These are phyloP conservation scores for Xyliphius kryptos DNA, from an alignment of 2,113 vertebrate genomes.

Conservation along the genomic window DNA sequence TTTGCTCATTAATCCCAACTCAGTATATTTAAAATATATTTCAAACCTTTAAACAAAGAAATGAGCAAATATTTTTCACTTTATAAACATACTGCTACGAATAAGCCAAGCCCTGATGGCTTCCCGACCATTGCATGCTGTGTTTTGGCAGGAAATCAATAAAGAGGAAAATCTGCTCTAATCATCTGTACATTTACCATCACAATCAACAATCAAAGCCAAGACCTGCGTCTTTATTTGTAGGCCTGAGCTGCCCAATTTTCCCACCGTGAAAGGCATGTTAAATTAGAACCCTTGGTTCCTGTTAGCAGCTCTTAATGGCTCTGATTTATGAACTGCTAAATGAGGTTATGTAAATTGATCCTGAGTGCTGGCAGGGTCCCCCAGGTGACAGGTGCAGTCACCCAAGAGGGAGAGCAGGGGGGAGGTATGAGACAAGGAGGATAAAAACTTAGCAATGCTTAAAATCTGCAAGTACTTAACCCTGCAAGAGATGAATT, in stretches of 20 bases:
- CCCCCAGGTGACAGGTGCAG: slow-evolving; percentile 99
- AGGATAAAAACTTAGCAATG: slow-evolving; percentile 36
- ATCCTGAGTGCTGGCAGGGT: slow-evolving; percentile 96
- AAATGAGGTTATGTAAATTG: slow-evolving; percentile 99
- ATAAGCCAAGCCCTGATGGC: slow-evolving; percentile 50
- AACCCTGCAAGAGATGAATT: slow-evolving; percentile 19
- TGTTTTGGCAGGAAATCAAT: slow-evolving; percentile 99
- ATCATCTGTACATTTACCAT: slow-evolving; percentile 99
- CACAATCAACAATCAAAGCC: slow-evolving; percentile 99
- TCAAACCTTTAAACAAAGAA: slow-evolving; percentile 18
- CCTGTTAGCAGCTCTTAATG: slow-evolving; percentile 99
- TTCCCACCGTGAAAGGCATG: slow-evolving; percentile 99
- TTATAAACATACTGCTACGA: slow-evolving; percentile 57
- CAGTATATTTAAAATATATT: slow-evolving; percentile 4
- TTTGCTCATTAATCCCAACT: not conserved
- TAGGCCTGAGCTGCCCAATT: slow-evolving; percentile 98
- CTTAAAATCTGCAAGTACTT: slow-evolving; percentile 26
- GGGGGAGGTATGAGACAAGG: slow-evolving; percentile 39
- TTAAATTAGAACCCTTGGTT: slow-evolving; percentile 99
- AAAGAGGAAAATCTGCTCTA: slow-evolving; percentile 98
- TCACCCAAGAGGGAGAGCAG: slow-evolving; percentile 65
- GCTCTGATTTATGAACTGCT: slow-evolving; percentile 99
- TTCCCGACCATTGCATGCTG: slow-evolving; percentile 89
- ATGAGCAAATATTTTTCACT: slow-evolving; percentile 20
- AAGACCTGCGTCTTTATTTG: slow-evolving; percentile 99